Conservation (phyloP, 2,888 invertebrate genomes). For the Drosophila kuntzei region DNA sequence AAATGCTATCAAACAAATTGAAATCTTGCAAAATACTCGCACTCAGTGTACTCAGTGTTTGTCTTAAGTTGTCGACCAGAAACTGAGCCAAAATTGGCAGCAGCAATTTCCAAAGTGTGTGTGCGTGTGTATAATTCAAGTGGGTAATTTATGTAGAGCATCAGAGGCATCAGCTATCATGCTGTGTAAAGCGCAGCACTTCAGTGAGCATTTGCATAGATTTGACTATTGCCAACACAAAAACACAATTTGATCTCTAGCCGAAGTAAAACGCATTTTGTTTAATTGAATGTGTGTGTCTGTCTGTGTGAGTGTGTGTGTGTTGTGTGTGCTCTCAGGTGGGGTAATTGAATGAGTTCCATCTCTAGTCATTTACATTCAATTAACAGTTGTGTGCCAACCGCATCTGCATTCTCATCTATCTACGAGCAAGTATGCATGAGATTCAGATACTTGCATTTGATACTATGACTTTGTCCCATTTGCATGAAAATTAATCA, state of each 20-base stretch:
- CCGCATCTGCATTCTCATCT: slow-evolving; percentile 34
- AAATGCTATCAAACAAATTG: slow-evolving; percentile 74
- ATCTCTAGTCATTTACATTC: slow-evolving; percentile 69
- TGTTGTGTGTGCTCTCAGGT: slow-evolving; percentile 45
- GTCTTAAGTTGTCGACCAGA: slow-evolving; percentile 51
- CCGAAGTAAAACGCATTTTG: slow-evolving; percentile 43
- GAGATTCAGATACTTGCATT: slow-evolving; percentile 37
- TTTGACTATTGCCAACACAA: slow-evolving; percentile 57
- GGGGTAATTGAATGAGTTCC: slow-evolving; percentile 71
- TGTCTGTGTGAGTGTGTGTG: not conserved
- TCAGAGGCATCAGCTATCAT: slow-evolving; percentile 29
- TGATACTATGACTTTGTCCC: slow-evolving; percentile 23
- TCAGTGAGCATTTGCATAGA: slow-evolving; percentile 65
- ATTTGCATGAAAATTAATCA: slow-evolving; percentile 48
- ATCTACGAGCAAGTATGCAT: slow-evolving; percentile 35
- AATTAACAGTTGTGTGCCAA: slow-evolving; percentile 67
- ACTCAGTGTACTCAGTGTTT: slow-evolving; percentile 47
- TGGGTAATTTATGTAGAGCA: slow-evolving; percentile 57
- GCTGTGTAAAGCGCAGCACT: slow-evolving; percentile 54
- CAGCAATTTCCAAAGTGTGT: slow-evolving; percentile 5
- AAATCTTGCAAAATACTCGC: slow-evolving; percentile 73
- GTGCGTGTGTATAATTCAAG: slow-evolving; percentile 32
- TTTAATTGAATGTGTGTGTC: slow-evolving; percentile 44
- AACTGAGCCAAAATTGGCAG: slow-evolving; percentile 27
- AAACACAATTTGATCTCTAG: slow-evolving; percentile 65